Percentiles rank a stretch among this genome's conserved stretches.
phyloP scores from a whole-genome alignment of 1,140 invertebrate species.

The Glomeris maerens region DNA sequence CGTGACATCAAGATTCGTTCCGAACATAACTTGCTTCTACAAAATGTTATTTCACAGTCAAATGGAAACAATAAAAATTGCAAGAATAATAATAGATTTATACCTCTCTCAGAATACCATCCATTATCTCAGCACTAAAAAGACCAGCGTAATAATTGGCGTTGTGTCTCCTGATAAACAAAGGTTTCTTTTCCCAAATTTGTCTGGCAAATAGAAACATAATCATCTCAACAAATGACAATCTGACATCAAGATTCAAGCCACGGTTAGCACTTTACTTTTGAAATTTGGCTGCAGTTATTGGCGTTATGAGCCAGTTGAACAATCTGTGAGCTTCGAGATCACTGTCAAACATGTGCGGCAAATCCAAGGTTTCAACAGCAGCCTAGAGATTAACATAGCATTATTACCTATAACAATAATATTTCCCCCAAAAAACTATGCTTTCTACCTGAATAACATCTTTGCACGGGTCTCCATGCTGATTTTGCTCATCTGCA shows the following conservation, averaged over 20 bases:
- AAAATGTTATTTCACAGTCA: constrained; percentile 15
- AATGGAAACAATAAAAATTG: not conserved
- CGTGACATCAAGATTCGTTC: constrained; percentile 81
- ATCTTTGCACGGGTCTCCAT: too few relatives aligned
- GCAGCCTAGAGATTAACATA: too few relatives aligned
- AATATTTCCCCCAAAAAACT: too few relatives aligned
- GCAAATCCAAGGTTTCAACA: too few relatives aligned
- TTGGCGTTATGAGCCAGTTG: constrained; percentile 53
- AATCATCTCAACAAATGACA: constrained; percentile 21
- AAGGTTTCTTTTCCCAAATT: constrained; percentile 64
- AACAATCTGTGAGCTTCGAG: constrained; percentile 43
- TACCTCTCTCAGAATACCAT: constrained; percentile 49
- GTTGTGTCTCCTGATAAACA: constrained; percentile 52
- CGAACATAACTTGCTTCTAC: constrained; percentile 56
- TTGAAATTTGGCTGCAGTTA: constrained; percentile 47
- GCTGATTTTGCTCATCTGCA: too few relatives aligned
- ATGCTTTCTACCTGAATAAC: too few relatives aligned
- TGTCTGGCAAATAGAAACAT: constrained; percentile 13
- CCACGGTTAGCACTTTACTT: constrained; percentile 25
- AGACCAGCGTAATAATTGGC: constrained; percentile 52
- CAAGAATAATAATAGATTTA: not conserved
- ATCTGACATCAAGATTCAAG: not conserved
- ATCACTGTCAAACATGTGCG: constrained; percentile 5
- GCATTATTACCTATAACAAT: too few relatives aligned
- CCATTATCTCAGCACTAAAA: constrained; percentile 57